Evolutionary conservation across 2,113 vertebrate species (phyloP), one percentile per base, ranked within the genome.

Genomic region (Triplophysa dalaica): DNA sequence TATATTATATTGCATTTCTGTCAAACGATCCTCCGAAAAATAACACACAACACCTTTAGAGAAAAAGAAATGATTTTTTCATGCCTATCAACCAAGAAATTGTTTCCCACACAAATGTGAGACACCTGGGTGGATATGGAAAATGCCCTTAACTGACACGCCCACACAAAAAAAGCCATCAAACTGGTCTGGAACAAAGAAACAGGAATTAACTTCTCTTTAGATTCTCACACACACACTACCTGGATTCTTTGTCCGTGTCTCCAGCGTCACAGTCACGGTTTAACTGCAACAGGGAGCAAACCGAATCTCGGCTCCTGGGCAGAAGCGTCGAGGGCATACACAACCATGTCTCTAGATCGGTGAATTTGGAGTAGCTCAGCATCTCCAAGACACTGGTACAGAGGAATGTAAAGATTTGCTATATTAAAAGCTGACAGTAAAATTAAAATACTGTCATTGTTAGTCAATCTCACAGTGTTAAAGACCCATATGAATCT

Each of bases 301-400:
- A 80, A 50, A 80, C 43, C 12, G 88, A 85, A 65, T 90, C 89
- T 78, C 85, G 70, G 16, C 80, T 61, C 21, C 89, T 81, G 48
- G 91, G 88, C 60, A 92, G 86, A 70, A 93, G 84, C 6, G 92
- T 89, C 11, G 92, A 93, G 0, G 93, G 93, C 92, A 91, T 93
- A 13, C 93, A 94, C n/a, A 94, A 87, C 93, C 93, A 94, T 19
- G 91, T 90, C 87, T 94, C 93, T 88, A 94, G 86, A 86, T 92
- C 90, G 0, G 88, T 89, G 82, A 92, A 92, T 87, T 93, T 93
- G 13, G 93, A 93, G 87, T 88, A 92, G 78, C 92, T 93, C 84
- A 94, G 84, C 93, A 94, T 94, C 90, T 93, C 92, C 86, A 94
- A 88, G 29, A 94, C 89, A 21, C 93, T 94, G 88, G 2, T 80